phyloP scores from a whole-genome alignment of 2,797 vertebrate species.

The Glyptemys insculpta region DNA sequence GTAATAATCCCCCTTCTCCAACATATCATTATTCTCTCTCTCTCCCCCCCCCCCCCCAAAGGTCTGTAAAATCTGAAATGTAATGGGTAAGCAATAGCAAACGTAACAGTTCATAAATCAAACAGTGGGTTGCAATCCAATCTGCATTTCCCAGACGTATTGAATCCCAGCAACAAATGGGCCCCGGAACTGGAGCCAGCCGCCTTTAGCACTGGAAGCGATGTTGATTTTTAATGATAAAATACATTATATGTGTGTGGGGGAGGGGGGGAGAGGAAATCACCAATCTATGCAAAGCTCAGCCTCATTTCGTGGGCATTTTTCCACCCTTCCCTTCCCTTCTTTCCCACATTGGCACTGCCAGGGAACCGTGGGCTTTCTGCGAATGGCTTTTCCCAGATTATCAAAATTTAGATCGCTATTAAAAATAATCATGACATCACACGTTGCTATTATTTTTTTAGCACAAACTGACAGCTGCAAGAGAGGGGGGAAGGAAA shows the following conservation, averaged over 20 bases:
- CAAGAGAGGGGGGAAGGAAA: neutral
- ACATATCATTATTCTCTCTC: neutral
- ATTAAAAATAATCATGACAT: neutral
- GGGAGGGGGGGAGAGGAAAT: neutral
- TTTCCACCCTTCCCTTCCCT: constrained; percentile 38
- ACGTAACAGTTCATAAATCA: constrained; percentile 79
- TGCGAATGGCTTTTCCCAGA: neutral
- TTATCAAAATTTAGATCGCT: neutral
- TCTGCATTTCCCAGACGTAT: constrained; percentile 77
- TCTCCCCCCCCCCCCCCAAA: neutral
- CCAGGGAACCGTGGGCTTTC: neutral
- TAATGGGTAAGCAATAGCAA: constrained; percentile 79
- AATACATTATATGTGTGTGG: constrained; percentile 35
- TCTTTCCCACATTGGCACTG: neutral
- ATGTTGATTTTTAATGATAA: constrained; percentile 65
- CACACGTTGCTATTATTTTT: neutral
- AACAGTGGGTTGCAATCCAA: constrained; percentile 73
- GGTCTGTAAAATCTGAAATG: constrained; percentile 60
- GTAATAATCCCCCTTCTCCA: neutral
- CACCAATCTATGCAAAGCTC: neutral
- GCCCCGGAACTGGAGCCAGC: constrained; percentile 54
- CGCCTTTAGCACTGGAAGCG: constrained; percentile 64
- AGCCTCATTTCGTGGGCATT: constrained; percentile 2
- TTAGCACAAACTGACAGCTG: neutral
- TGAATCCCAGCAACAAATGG: constrained; percentile 78